Conservation (phyloP, 2,797 vertebrate species). For the Sebastiscus tertius region DNA sequence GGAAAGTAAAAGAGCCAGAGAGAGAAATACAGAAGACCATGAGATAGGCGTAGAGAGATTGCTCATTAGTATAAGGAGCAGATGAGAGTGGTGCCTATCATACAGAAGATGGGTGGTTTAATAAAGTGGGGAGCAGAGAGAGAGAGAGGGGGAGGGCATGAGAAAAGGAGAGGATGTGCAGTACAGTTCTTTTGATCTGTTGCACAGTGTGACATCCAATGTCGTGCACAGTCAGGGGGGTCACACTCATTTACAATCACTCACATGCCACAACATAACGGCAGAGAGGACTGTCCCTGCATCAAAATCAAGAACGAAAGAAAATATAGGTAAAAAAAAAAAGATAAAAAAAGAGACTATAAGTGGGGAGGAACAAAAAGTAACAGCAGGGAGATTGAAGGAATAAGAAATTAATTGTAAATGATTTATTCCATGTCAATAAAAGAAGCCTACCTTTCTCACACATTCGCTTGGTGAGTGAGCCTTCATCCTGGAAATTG, state of each 20-base stretch:
- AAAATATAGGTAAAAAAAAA: conserved; percentile 13
- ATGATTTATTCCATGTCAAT: conserved; percentile 34
- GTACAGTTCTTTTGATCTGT: conserved; percentile 48
- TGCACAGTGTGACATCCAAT: conserved; percentile 59
- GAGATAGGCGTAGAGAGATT: conserved; percentile 9
- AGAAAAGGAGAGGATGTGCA: conserved; percentile 27
- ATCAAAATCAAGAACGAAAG: conserved; percentile 34
- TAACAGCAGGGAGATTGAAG: conserved; percentile 6
- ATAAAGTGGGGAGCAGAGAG: conserved; percentile 9
- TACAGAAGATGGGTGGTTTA: conserved; percentile 20
- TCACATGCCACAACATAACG: conserved; percentile 33
- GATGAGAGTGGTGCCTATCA: conserved; percentile 21
- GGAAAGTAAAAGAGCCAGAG: conserved; percentile 3
- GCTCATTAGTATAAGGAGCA: conserved; percentile 33
- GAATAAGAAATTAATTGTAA: conserved; percentile 23
- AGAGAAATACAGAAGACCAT: conserved; percentile 16
- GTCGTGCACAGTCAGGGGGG: conserved; percentile 42
- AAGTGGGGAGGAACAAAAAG: conserved; percentile 9
- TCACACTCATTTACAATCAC: conserved; percentile 53
- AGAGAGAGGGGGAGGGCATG: neutral
- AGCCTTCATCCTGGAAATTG: conserved; percentile 96
- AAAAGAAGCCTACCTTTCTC: conserved; percentile 89
- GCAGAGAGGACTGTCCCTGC: conserved; percentile 29
- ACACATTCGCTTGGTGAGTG: conserved; percentile 94
- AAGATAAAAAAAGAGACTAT: neutral